phyloP scores from a whole-genome alignment of 2,888 invertebrate genomes.

The Cephus pygmeus region DNA sequence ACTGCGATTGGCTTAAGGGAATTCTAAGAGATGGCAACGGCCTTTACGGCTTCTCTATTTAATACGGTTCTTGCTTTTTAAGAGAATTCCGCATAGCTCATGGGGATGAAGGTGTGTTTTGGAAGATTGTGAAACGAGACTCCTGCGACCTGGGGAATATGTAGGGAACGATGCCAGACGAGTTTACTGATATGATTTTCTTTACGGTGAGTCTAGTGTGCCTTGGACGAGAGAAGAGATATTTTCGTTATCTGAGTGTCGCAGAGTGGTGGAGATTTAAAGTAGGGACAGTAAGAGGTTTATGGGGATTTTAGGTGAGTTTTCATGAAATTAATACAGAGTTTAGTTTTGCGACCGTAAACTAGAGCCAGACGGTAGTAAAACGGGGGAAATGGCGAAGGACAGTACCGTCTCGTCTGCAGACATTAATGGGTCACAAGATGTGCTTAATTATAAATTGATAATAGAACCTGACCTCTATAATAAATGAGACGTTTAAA shows the following conservation, averaged over 20 bases:
- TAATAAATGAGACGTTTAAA: background rate
- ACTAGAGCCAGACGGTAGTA: slow-evolving; percentile 60
- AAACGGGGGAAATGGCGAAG: slow-evolving; percentile 52
- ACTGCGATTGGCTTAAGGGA: background rate
- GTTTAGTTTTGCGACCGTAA: slow-evolving; percentile 58
- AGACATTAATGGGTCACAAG: slow-evolving; percentile 57
- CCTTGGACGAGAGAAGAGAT: background rate
- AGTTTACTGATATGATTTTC: background rate
- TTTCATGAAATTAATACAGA: slow-evolving; percentile 61
- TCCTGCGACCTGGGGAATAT: background rate
- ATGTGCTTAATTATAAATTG: slow-evolving; percentile 54
- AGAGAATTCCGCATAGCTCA: background rate
- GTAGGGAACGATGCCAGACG: background rate
- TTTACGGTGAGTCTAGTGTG: background rate
- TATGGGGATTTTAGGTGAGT: slow-evolving; percentile 55
- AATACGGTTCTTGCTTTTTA: background rate
- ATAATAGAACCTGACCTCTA: slow-evolving; percentile 40
- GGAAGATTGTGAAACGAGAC: background rate
- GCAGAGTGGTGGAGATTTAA: background rate
- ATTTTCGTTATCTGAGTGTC: background rate
- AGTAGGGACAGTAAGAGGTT: slow-evolving; percentile 21
- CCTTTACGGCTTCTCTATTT: background rate
- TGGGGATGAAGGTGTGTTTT: background rate
- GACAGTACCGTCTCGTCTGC: slow-evolving; percentile 46
- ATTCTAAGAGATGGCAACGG: background rate